These are phyloP conservation scores for Stichodactyla mertensii DNA, from an alignment of 64 coral and sea anemone genomes.

Conservation along the genomic window DNA sequence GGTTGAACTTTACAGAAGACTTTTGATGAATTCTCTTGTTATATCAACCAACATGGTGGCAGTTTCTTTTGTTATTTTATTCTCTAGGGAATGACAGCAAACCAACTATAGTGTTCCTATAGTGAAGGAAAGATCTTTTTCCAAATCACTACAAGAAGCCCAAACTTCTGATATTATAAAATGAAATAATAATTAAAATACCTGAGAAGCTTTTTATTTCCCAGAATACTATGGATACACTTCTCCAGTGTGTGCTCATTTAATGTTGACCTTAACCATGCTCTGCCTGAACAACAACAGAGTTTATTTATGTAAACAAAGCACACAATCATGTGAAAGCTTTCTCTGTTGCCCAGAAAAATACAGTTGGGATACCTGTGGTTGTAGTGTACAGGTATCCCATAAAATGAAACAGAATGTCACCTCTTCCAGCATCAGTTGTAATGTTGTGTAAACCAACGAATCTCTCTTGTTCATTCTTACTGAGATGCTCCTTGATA, in stretches of 20 bases:
- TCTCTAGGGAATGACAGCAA: too few relatives aligned
- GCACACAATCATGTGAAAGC: too few relatives aligned
- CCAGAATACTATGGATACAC: conserved; percentile 67
- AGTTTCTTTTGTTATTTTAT: too few relatives aligned
- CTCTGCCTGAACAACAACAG: conserved; percentile 42
- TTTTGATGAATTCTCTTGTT: too few relatives aligned
- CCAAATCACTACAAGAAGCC: background rate
- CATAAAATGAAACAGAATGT: background rate
- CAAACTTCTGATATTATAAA: background rate
- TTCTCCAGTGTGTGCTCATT: conserved; percentile 94
- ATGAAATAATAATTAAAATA: background rate
- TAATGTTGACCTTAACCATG: conserved; percentile 84
- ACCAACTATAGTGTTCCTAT: too few relatives aligned
- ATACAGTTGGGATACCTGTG: background rate
- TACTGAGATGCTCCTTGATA: conserved; percentile 86
- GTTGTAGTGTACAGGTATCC: background rate
- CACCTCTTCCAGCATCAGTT: conserved; percentile 82
- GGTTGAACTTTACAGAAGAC: too few relatives aligned
- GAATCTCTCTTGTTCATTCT: conserved; percentile 80
- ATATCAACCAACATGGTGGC: too few relatives aligned
- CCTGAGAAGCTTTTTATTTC: conserved; percentile 59
- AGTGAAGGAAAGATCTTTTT: background rate
- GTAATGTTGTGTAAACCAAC: conserved; percentile 62
- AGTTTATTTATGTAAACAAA: background rate
- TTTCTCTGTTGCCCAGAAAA: too few relatives aligned